These are phyloP conservation scores for Nerophis ophidion DNA, from an alignment of 2,113 vertebrate species.

Conservation along the genomic window DNA sequence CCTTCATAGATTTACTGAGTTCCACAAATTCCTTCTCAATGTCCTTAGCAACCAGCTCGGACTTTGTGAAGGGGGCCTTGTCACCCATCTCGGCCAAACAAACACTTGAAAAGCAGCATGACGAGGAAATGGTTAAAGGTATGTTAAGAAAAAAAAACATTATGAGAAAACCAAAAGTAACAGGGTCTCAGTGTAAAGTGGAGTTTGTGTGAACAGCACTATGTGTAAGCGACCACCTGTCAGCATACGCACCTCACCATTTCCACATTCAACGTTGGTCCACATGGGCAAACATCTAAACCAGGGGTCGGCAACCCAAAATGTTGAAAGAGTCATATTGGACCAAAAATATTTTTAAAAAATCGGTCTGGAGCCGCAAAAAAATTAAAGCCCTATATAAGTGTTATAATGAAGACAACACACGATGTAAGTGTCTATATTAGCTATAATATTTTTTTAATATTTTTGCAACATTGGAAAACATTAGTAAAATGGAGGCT, in stretches of 20 bases:
- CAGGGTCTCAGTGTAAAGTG: constrained; percentile 22
- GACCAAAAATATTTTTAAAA: too few relatives aligned
- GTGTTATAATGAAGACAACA: too few relatives aligned
- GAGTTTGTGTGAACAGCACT: constrained; percentile 5
- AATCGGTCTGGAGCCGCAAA: too few relatives aligned
- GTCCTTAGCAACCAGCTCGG: constrained; percentile 55
- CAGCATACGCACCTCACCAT: constrained; percentile 15
- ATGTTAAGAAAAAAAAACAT: constrained; percentile 52
- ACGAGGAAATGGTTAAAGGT: constrained; percentile 36
- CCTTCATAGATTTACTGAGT: constrained; percentile 52
- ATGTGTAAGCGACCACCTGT: constrained; percentile 26
- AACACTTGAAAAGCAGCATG: constrained; percentile 46
- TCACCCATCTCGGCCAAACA: constrained; percentile 59
- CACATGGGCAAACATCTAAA: too few relatives aligned
- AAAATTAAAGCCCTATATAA: too few relatives aligned
- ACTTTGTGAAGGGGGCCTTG: constrained; percentile 35
- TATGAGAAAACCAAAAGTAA: constrained; percentile 37
- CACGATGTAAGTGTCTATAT: too few relatives aligned
- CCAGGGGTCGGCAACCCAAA: too few relatives aligned
- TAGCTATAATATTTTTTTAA: too few relatives aligned
- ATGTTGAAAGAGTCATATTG: too few relatives aligned
- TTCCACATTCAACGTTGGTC: constrained; percentile 9
- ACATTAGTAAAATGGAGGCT: too few relatives aligned
- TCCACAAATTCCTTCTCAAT: constrained; percentile 59
- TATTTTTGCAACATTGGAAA: too few relatives aligned